Base-by-base conservation (phyloP, 2,888 invertebrate species). In the Chydorus sphaericus region DNA sequence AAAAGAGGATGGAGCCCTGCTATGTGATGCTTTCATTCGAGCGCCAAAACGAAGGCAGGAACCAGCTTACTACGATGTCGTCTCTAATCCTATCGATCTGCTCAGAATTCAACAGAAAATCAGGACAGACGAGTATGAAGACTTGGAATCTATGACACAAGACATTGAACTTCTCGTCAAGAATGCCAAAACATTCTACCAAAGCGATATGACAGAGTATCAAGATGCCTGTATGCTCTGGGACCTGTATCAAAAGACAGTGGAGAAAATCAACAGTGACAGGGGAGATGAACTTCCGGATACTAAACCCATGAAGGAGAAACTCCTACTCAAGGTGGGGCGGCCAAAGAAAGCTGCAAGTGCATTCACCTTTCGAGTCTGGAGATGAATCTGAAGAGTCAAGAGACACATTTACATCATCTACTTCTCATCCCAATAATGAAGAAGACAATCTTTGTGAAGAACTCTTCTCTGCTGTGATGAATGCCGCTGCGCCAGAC, bases 151-250 rank as follows among this genome's bases (percentile, higher is more conserved):
- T 66, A 74, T 98, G 59, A 82, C 89, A 37, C 77, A 80, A 8
- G 97, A 98, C 68, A 81, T 98, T 62, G 88, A 92, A 66, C 75
- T 94, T 33, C 77, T 98, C 65, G 84, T 94, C 29, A 87, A 82
- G 63, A 98, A 98, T 74, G 91, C 96, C 0, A 92, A 92, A 69
- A 84, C 88, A 8, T 97, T 92, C 73, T 96, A 96, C 69, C 93
- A 79, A 75, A 79, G 49, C 31, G 23, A 39, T 16, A 85, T 81
- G 53, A 79, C 85, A 0, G 96, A 96, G 67, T 85, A 88, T 68
- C 85, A 83, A 68, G 94, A 96, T 73, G 94, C 96, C 0, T 77
- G 78, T 60, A 84, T 88, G 54, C 71, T 97, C 44, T 86, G 88
- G 86, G 89, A 90, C 57, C 74, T 92, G 48, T 92, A 87, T 67